Evolutionary conservation across 2,797 vertebrate genomes (phyloP), one percentile per base, ranked within the genome.

Genomic region (Crypturellus tataupa): DNA sequence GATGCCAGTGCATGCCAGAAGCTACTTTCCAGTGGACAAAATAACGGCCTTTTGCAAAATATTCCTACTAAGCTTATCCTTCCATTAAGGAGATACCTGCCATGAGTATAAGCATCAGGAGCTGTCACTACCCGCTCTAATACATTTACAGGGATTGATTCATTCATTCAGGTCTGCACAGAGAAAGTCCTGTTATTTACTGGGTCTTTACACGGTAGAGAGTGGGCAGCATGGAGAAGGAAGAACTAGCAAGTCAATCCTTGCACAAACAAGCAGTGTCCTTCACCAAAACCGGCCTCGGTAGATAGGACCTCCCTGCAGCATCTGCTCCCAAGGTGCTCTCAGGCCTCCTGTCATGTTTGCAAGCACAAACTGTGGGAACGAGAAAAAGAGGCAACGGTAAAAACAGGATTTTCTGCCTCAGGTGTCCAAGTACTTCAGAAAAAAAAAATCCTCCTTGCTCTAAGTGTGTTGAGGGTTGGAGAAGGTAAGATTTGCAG

Each of bases 401-500:
- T 7, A 6, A 81, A n/a, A 76, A 86, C 10, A 85, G 46, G 31
- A 91, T 88, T 94, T 88, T 81, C 67, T 85, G 59, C 77, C 82
- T 90, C 63, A 53, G 63, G 46, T 84, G 35, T 73, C 90, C 58
- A 85, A 59, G n/a, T 6, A 60, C 68, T 72, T 76, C 5, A 24
- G 70, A 76, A 15, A n/a, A 23, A 40, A 49, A 20, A 5, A 4
- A 1, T 2, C 7, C 21, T 44, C 59, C 29, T 86, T 81, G n/a
- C 42, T 67, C 39, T 60, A 2, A 49, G 53, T 25, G 67, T 82
- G 56, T 73, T 67, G 67, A 79, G 24, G 13, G 11, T 1, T 91
- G 85, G 70, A 93, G 67, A 84, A 92, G 21, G 42, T n/a, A 33
- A 7, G 2, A 49, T 73, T 68, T 76, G 42, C 60, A 39, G 15